These are phyloP conservation scores for Ia io DNA, from an alignment of 2,113 vertebrate species.

Conservation along the genomic window DNA sequence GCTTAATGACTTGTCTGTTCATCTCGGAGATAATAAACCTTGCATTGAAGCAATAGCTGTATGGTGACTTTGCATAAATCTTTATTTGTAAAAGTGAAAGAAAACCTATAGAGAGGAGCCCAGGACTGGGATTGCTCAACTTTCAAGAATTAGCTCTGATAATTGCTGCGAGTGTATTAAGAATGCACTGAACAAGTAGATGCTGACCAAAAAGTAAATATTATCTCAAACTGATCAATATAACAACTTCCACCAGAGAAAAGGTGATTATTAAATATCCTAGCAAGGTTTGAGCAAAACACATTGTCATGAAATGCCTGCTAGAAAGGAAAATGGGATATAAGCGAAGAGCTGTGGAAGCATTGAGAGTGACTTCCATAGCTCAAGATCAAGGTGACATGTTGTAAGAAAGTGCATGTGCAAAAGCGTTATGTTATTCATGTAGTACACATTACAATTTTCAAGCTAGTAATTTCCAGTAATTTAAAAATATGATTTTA, in stretches of 20 bases:
- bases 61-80: slow-evolving; percentile 84
- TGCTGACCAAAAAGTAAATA: slow-evolving; percentile 68
- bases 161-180: slow-evolving; percentile 65
- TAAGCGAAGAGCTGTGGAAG: not conserved
- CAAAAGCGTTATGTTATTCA: not conserved
- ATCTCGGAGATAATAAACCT: slow-evolving; percentile 84
- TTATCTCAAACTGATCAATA: slow-evolving; percentile 71
- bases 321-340: not conserved
- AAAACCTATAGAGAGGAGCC: slow-evolving; percentile 77
- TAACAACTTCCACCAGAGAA: slow-evolving; percentile 46
- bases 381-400: slow-evolving; percentile 9
- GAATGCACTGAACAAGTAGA: slow-evolving; percentile 66
- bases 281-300: slow-evolving; percentile 56
- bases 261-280: slow-evolving; percentile 68
- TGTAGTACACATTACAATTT: not conserved
- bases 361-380: not conserved
- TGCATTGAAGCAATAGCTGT: slow-evolving; percentile 79
- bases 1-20: slow-evolving; percentile 83
- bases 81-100: slow-evolving; percentile 82
- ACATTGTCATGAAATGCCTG: not conserved
- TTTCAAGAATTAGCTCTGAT: slow-evolving; percentile 72
- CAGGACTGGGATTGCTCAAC: slow-evolving; percentile 60
- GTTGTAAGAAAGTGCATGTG: not conserved
- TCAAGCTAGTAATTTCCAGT: slow-evolving; percentile 17
- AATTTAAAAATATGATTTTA: slow-evolving; percentile 7